Base-by-base conservation (phyloP, 1,140 invertebrate genomes). In the Euschistus heros region DNA sequence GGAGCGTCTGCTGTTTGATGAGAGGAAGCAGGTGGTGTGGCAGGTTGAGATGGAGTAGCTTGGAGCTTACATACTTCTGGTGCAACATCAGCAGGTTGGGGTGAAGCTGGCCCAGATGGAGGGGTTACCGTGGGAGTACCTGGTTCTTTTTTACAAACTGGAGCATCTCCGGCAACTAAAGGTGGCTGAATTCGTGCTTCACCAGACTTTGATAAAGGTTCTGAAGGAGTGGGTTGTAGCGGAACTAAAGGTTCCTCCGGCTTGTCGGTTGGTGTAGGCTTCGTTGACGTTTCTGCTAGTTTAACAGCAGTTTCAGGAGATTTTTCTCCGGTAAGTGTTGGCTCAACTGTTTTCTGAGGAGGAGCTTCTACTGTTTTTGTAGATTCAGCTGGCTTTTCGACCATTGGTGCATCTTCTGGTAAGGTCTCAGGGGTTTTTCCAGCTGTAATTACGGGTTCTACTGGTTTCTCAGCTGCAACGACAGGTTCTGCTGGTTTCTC, bases 1-100 rank as follows among this genome's bases (percentile, higher is more conserved):
- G 78, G 77, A 17, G 69, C 67, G 27, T 77, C 67, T 15, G 55
- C n/a, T 14, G 26, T 18, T 63, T 62, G 14, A 4, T 22, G 20
- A 13, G 27, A 27, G n/a, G 50, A 44, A 18, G 52, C 64, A n/a
- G 66, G 63, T 6, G 66, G 62, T 10, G 66, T 63, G 20, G 33
- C 37, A 54, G 33, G 66, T 26, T 57, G 61, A 8, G 61, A 46
- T 57, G 64, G 54, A 54, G 63, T 13, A n/a, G 64, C 62, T 26
- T 65, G 63, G 8, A 59, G 44, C 15, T 65, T 59, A 37, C 64
- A 47, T 20, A 46, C 33, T 62, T 57, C 30, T 24, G 55, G 64
- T 33, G 65, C 44, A 7, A 59, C 24, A 63, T 61, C 30, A 18
- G 42, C 57, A 4, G 50, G 17, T 57, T 37, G 59, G n/a, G 66